A percentile compares a stretch with the other conserved stretches of the same genome.
Conservation (phyloP, 2,888 invertebrate genomes). For the Lepidochrysops patricia region DNA sequence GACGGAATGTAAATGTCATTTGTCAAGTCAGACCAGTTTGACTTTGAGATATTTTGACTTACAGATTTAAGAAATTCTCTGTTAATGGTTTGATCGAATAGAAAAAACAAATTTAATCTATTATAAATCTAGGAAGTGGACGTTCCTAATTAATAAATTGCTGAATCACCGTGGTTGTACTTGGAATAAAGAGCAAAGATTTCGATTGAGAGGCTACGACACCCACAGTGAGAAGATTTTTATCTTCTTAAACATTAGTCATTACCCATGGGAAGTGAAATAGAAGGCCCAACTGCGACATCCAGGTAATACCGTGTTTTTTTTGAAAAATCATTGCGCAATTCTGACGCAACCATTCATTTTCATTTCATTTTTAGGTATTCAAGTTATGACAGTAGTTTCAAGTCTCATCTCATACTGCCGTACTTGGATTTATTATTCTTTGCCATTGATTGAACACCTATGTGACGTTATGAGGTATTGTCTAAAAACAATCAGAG, state of each 20-base stretch:
- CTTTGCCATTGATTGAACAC: slow-evolving; percentile 47
- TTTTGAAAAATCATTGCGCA: slow-evolving; percentile 40
- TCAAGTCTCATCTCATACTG: slow-evolving; percentile 38
- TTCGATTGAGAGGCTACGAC: not conserved
- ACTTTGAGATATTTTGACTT: not conserved
- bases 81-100: not conserved
- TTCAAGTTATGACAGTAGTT: slow-evolving; percentile 30
- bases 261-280: slow-evolving; percentile 55
- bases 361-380: slow-evolving; percentile 19
- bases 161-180: not conserved
- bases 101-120: not conserved
- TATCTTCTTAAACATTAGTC: not conserved
- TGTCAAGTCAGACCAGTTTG: not conserved
- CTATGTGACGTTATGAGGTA: slow-evolving; percentile 52
- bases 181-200: not conserved
- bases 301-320: slow-evolving; percentile 42
- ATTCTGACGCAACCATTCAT: slow-evolving; percentile 31
- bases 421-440: slow-evolving; percentile 44
- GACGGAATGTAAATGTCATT: not conserved
- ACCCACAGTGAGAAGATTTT: too few species aligned
- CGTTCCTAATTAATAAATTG: not conserved
- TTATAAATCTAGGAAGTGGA: not conserved
- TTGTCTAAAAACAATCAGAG: not conserved
- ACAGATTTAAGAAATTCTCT: not conserved
- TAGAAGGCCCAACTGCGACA: slow-evolving; percentile 45